phyloP scores from a whole-genome alignment of 2,797 vertebrate species.

The Spinus pinus region DNA sequence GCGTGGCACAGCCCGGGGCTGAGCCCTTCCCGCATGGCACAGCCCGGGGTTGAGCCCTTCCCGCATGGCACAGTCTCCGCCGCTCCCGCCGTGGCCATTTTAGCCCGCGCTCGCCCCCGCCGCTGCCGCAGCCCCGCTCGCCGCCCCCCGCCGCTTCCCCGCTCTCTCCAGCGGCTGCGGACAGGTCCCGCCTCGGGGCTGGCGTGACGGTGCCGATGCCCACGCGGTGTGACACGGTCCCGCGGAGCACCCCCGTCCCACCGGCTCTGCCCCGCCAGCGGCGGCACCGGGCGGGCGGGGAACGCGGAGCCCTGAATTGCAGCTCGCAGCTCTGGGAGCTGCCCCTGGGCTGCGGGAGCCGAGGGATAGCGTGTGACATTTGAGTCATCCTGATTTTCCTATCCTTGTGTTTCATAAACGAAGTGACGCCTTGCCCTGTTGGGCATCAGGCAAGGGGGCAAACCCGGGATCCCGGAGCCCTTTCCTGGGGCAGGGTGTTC shows the following conservation, averaged over 20 bases:
- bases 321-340: neutral
- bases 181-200: neutral
- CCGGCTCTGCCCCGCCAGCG: neutral
- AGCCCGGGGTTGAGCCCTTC: too few species aligned
- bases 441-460: neutral
- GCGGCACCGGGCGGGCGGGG: neutral
- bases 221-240: neutral
- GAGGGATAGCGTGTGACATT: neutral
- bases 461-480: neutral
- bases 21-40: too few species aligned
- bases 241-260: neutral
- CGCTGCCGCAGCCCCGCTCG: neutral
- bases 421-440: neutral
- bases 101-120: neutral
- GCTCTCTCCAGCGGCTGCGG: neutral
- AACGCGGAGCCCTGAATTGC: neutral
- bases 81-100: neutral
- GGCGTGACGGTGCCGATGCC: neutral
- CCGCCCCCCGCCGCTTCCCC: neutral
- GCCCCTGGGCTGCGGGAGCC: neutral
- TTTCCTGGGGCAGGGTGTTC: neutral
- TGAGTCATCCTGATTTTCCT: neutral
- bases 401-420: accelerated
- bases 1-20: too few species aligned
- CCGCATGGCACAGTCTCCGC: too few species aligned